Evolutionary conservation across 2,797 vertebrate species (phyloP), one percentile per base, ranked within the genome.

Genomic region (Menidia menidia): DNA sequence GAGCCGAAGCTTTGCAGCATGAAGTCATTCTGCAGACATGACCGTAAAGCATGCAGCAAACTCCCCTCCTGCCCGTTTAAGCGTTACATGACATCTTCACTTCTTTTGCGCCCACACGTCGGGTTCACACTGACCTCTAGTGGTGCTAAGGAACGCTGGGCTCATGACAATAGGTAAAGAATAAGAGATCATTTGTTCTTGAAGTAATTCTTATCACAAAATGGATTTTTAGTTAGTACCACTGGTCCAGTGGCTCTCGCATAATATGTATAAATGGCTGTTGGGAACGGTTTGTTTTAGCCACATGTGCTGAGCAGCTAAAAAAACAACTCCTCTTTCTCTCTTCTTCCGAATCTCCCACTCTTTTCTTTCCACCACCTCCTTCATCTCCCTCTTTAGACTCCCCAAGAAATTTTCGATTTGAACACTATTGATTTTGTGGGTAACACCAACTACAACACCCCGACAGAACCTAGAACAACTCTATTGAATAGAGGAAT

Each of bases 111-210:
- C 1, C 25, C 14, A 31, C 80, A 73, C 25, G 7, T 61, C 65
- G 72, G 87, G 73, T 75, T 78, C 89, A 92, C 84, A 92, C 88
- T 94, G 93, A 90, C 92, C 90, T 89, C 93, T 93, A 87, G 92
- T 93, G 94, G 87, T 32, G 47, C n/a, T 60, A 18, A 9, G 39
- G 71, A 79, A 77, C 78, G 60, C 35, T 31, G 33, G 1, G 14
- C 33, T 52, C 43, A 6, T n/a, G 56, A 41, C 50, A 73, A 10
- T 48, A 60, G 30, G 30, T 44, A 42, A 33, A 14, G 6, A 71
- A 75, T 52, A 61, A 59, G 51, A 45, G 48, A 80, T 48, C 7
- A 87, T 88, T 86, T 83, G 72, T 78, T 73, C 82, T 71, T 64
- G 13, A 51, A 64, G 81, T 82, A 80, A 86, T 88, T 78, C 81